Evolutionary conservation across 2,113 vertebrate genomes (phyloP).

Genomic region (Gulo gulo): DNA sequence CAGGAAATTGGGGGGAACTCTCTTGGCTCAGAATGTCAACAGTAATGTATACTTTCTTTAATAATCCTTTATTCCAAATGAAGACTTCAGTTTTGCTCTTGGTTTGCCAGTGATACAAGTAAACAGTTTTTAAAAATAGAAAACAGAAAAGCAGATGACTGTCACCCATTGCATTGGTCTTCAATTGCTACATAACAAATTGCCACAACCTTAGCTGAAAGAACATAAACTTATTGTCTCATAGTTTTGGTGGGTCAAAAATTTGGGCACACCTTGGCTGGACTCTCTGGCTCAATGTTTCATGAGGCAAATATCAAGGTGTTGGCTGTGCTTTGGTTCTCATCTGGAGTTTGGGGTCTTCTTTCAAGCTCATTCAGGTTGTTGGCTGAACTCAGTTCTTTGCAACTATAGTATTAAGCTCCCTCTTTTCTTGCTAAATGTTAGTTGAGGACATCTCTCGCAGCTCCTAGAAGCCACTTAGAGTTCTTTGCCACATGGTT

Average conservation of each 20-base stretch:
- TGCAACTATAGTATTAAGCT: neutral
- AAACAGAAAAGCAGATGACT: neutral
- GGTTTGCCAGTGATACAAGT: neutral
- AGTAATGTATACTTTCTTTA: neutral
- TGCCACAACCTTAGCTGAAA: neutral
- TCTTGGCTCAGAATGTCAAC: neutral
- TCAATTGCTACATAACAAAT: neutral
- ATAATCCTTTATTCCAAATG: neutral
- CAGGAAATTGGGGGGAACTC: neutral
- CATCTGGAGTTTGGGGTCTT: neutral
- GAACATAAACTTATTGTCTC: neutral
- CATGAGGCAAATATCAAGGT: neutral
- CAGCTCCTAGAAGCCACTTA: neutral
- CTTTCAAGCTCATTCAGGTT: neutral
- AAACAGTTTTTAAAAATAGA: neutral
- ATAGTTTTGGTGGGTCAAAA: neutral
- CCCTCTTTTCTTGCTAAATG: neutral
- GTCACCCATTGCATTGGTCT: neutral
- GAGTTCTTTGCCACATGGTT: neutral
- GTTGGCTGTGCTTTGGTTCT: neutral
- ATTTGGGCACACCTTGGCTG: neutral
- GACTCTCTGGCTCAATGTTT: neutral
- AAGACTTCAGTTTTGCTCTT: neutral
- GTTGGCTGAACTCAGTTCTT: neutral
- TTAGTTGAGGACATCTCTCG: neutral